phyloP scores from a whole-genome alignment of 1,140 invertebrate species.

The Caerostris darwini region DNA sequence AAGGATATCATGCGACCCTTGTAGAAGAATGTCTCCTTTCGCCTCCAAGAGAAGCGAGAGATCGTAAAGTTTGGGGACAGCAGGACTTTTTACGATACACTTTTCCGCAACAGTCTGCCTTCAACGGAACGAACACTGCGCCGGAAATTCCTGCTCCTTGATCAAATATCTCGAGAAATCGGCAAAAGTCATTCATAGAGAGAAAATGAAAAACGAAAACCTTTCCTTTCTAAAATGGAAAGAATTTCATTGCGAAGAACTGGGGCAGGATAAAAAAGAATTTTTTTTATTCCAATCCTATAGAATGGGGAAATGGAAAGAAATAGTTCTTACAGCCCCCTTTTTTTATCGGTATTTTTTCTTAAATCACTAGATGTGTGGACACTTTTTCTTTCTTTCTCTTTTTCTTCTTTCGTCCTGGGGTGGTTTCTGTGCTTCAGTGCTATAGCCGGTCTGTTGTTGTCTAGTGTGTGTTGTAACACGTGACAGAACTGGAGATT shows the following conservation, averaged over 20 bases:
- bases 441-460: neutral
- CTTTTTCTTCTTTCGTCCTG: neutral
- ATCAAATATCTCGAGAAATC: conserved; percentile 16
- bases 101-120: too few species aligned
- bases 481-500: conserved; percentile 8
- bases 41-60: too few species aligned
- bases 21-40: too few species aligned
- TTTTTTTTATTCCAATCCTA: conserved; percentile 11
- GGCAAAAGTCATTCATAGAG: neutral
- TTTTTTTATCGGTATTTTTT: neutral
- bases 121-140: conserved; percentile 34
- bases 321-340: neutral
- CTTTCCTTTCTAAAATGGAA: neutral
- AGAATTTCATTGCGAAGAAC: conserved; percentile 18
- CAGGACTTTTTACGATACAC: conserved; percentile 51
- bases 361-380: conserved; percentile 19
- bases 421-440: neutral
- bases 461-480: neutral
- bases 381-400: neutral
- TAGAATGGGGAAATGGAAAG: neutral
- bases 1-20: too few species aligned
- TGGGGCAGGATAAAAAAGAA: neutral
- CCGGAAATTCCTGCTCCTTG: neutral
- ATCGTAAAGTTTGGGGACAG: conserved; percentile 35
- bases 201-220: neutral